Evolutionary conservation across 2,888 invertebrate species (phyloP).

Genomic region (Asteroscopus sphinx): DNA sequence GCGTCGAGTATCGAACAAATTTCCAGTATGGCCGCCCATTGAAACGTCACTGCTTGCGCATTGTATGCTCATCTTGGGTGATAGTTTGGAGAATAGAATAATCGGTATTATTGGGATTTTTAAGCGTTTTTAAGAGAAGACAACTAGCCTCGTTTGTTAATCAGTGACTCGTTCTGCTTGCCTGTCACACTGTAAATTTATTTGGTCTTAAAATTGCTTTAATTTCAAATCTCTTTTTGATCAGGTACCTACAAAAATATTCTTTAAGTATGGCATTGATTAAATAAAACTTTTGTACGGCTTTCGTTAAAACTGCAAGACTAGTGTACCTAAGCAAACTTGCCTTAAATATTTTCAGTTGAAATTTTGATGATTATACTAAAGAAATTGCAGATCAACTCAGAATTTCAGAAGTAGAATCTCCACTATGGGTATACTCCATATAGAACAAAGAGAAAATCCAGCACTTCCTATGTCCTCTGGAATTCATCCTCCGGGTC

Average conservation of each 20-base stretch:
- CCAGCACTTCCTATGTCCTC: background rate
- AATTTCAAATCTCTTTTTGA: background rate
- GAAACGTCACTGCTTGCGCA: conserved; percentile 80
- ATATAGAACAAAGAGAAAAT: background rate
- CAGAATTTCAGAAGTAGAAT: no score
- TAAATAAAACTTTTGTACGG: no score
- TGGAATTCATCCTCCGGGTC: background rate
- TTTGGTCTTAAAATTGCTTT: conserved; percentile 26
- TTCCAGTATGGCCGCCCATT: conserved; percentile 84
- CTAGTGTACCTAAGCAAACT: no score
- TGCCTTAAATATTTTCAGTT: no score
- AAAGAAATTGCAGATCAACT: no score
- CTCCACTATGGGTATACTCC: no score
- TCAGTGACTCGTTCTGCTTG: conserved; percentile 33
- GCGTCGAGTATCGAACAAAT: conserved; percentile 83
- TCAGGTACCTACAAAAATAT: no score
- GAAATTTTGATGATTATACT: no score
- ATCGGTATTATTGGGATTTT: conserved; percentile 70
- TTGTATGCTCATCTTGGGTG: conserved; percentile 76
- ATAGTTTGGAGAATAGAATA: conserved; percentile 62
- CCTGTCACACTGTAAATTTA: conserved; percentile 21
- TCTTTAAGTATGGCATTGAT: no score
- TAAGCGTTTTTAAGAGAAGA: conserved; percentile 50
- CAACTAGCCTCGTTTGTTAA: conserved; percentile 54
- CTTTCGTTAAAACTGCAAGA: no score